Conservation (phyloP, 2,888 invertebrate species). For the Drosophila stalkeri region DNA sequence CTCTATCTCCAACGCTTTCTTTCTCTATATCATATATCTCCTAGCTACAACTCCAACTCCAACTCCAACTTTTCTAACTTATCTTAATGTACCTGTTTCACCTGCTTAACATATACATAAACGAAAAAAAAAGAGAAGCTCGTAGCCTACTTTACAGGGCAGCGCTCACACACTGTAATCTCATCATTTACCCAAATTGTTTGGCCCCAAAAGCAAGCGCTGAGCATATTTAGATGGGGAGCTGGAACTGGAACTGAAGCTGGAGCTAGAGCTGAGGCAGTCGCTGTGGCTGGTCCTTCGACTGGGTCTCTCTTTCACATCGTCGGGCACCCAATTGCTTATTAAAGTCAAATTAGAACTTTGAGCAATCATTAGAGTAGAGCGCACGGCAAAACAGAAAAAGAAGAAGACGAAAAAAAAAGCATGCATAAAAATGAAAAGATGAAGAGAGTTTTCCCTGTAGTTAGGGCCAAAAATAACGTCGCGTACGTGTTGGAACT, state of each 20-base stretch:
- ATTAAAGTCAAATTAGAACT: slow-evolving; percentile 71
- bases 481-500: slow-evolving; percentile 27
- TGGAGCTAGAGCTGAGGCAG: slow-evolving; percentile 1
- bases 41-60: too few relatives aligned
- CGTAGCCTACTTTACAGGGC: slow-evolving; percentile 34
- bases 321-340: slow-evolving; percentile 63
- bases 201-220: slow-evolving; percentile 4
- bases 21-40: not conserved
- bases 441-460: not conserved
- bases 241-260: slow-evolving; percentile 2
- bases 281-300: not conserved
- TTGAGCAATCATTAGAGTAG: slow-evolving; percentile 55
- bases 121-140: slow-evolving; percentile 1
- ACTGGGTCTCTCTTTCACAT: slow-evolving; percentile 31
- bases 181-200: slow-evolving; percentile 19
- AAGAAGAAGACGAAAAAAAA: not conserved
- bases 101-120: not conserved
- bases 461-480: slow-evolving; percentile 30
- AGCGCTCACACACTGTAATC: not conserved
- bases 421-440: slow-evolving; percentile 1
- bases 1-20: not conserved
- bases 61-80: not conserved
- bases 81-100: slow-evolving; percentile 6
- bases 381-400: not conserved
- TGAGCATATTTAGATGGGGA: slow-evolving; percentile 6